Base-by-base conservation (phyloP, 2,797 vertebrate genomes). In the Falco rusticolus region DNA sequence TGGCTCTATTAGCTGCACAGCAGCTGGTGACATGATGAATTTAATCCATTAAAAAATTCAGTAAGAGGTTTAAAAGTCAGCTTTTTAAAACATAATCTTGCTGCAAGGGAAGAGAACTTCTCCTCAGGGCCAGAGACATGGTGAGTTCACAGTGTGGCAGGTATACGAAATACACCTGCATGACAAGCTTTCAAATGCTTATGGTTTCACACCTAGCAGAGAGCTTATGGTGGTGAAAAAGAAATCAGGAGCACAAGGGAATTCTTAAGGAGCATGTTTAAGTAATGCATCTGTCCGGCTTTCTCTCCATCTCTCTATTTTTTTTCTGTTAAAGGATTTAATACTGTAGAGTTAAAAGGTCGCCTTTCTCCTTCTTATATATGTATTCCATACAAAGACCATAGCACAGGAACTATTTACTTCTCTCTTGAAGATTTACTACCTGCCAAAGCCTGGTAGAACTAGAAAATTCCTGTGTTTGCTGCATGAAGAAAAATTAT, bases 11-110 rank as follows among this genome's bases (percentile, higher is more conserved):
- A 98, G 98, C 97, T 97, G 98, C 98, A 98, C 98, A 98, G 98
- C 98, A 98, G 98, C 98, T 98, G 98, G 98, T 98, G 98, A 98
- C 98, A 98, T 98, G 98, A 98, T 98, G 98, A 98, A 98, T 98
- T 98, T 98, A 98, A 98, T 98, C 98, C 98, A 98, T 98, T 98
- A 98, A 98, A 98, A 98, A 98, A 98, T 98, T 98, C 98, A 98
- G 98, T 97, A 98, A 98, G 98, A 98, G 98, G 98, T 98, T 98
- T 98, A 98, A 98, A 98, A 98, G 98, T 98, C 98, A 98, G 98
- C 98, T 98, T 98, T 98, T 98, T 98, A 98, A 98, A 98, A 98
- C 98, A 98, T 98, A 98, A 98, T 98, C 98, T 98, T 98, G 97
- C 98, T 98, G 95, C 96, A 98, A 98, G 98, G 98, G 95, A 98